Percentiles rank a stretch among this genome's conserved stretches.
These are phyloP conservation scores for Colletes collaris DNA, from an alignment of 2,888 invertebrate genomes.

Conservation along the genomic window DNA sequence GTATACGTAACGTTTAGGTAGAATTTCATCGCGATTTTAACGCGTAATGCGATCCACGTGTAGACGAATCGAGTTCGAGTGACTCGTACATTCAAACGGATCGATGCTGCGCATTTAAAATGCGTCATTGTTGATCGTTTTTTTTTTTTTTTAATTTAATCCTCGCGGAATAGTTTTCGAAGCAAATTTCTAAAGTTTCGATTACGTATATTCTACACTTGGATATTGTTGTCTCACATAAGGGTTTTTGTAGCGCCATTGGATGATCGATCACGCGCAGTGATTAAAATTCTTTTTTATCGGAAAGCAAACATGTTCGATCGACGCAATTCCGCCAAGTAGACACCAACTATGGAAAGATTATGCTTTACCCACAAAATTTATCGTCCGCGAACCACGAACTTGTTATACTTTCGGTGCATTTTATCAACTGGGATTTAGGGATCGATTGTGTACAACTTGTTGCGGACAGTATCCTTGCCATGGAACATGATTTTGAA, in stretches of 20 bases:
- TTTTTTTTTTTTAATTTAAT: no score
- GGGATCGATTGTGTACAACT: constrained; percentile 66
- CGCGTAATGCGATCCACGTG: neutral
- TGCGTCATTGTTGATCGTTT: no score
- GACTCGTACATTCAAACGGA: neutral
- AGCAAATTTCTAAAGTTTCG: neutral
- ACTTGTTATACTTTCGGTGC: constrained; percentile 58
- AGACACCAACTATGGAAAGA: constrained; percentile 13
- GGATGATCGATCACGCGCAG: neutral
- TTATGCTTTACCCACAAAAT: constrained; percentile 60
- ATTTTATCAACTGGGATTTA: constrained; percentile 65
- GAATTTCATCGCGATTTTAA: constrained; percentile 1
- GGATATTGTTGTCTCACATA: neutral
- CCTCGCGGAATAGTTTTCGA: no score
- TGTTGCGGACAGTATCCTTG: constrained; percentile 63
- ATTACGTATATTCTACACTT: neutral
- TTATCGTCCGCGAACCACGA: constrained; percentile 55
- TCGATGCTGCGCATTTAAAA: no score
- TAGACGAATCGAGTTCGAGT: neutral
- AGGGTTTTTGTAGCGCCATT: neutral
- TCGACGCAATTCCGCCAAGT: neutral
- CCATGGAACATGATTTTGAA: neutral
- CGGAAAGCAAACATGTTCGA: neutral
- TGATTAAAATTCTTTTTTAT: neutral
- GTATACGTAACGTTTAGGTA: constrained; percentile 7